A percentile compares a stretch with the other conserved stretches of the same genome.
Evolutionary conservation across 1,140 invertebrate genomes (phyloP).

Genomic region (Drosophila nannoptera): DNA sequence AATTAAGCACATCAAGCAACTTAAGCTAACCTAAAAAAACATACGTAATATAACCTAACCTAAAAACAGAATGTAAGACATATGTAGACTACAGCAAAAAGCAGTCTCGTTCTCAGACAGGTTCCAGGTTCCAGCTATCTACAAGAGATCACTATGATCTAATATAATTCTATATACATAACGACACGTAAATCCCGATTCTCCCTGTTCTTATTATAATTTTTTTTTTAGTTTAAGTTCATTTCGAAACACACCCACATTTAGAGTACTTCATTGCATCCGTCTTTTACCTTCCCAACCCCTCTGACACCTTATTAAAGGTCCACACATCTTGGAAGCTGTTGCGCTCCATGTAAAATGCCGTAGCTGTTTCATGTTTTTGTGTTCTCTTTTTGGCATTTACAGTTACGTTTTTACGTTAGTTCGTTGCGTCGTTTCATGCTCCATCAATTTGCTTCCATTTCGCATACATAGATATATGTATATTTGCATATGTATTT

Average conservation of each 20-base stretch:
- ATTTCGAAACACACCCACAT: background rate
- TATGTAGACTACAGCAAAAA: slow-evolving; percentile 15
- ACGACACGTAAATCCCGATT: slow-evolving; percentile 5
- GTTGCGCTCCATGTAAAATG: slow-evolving; percentile 4
- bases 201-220: too few species aligned
- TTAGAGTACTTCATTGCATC: slow-evolving; percentile 2
- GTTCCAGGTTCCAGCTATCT: background rate
- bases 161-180: slow-evolving; percentile 4
- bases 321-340: background rate
- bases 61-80: background rate
- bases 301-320: background rate
- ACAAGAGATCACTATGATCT: too few species aligned
- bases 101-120: slow-evolving; percentile 17
- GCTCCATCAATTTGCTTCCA: slow-evolving; percentile 6
- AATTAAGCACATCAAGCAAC: slow-evolving; percentile 16
- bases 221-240: background rate
- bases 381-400: slow-evolving; percentile 4
- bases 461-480: slow-evolving; percentile 7
- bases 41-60: background rate
- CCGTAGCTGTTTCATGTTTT: slow-evolving; percentile 4
- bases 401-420: slow-evolving; percentile 15
- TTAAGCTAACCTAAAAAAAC: slow-evolving; percentile 5
- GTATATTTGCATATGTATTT: background rate
- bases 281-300: background rate
- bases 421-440: slow-evolving; percentile 20